Conservation (phyloP, 1,140 invertebrate species). For the Ceratitis capitata region DNA sequence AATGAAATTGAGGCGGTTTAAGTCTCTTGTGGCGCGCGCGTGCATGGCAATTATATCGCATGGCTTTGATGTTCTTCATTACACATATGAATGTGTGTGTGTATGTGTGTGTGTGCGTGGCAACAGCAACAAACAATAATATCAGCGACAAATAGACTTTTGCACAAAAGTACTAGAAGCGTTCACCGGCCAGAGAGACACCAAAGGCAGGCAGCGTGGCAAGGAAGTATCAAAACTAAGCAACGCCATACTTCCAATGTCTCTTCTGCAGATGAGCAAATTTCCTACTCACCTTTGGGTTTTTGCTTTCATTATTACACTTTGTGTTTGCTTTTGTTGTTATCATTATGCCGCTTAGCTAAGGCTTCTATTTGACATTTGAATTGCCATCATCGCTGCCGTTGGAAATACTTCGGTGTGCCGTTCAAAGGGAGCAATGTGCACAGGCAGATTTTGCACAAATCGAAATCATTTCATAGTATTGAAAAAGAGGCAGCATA, state of each 20-base stretch:
- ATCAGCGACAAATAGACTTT: background rate
- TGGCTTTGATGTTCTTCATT: slow-evolving; percentile 5
- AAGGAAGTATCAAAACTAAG: background rate
- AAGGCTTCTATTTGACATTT: background rate
- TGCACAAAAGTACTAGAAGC: background rate
- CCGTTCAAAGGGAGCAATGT: background rate
- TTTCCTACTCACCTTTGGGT: background rate
- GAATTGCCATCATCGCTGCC: slow-evolving; percentile 2
- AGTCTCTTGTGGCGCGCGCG: background rate
- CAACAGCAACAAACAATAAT: slow-evolving; percentile 33
- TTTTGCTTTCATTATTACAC: background rate
- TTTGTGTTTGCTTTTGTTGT: background rate
- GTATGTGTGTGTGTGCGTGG: background rate
- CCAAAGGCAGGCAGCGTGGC: background rate
- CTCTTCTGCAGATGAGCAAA: background rate
- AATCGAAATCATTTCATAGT: too few species aligned
- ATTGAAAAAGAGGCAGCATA: background rate
- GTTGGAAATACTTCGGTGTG: background rate
- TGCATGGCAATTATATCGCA: slow-evolving; percentile 35
- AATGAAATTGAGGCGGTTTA: background rate
- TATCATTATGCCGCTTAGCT: background rate
- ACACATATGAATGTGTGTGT: background rate
- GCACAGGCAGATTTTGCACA: too few species aligned
- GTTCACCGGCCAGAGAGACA: background rate
- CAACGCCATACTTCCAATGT: background rate